Conservation (phyloP, 2,888 invertebrate species). For the Pherbina coryleti region DNA sequence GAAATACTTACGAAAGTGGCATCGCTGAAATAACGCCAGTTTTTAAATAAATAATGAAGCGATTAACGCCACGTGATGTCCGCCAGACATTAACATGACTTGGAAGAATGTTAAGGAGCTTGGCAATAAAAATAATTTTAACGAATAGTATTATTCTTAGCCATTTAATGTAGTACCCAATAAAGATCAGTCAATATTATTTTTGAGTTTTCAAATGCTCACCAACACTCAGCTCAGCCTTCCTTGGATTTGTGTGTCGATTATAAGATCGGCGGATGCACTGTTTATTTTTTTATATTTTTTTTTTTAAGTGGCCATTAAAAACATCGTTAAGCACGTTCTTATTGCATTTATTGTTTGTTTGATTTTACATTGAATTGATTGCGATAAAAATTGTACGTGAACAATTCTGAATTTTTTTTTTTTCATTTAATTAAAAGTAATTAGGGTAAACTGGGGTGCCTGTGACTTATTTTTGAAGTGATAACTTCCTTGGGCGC, state of each 20-base stretch:
- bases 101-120: not conserved
- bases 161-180: not conserved
- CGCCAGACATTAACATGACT: no score
- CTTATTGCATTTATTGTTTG: conserved; percentile 54
- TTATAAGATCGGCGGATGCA: not conserved
- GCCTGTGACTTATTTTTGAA: not conserved
- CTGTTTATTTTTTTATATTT: conserved; percentile 49
- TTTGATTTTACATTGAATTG: conserved; percentile 13
- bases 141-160: not conserved
- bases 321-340: conserved; percentile 63
- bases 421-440: not conserved
- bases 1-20: not conserved
- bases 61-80: conserved; percentile 7
- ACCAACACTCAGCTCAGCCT: no score
- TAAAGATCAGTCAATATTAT: not conserved
- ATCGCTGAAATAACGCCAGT: not conserved
- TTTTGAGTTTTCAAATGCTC: not conserved
- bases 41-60: not conserved
- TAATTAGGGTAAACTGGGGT: not conserved
- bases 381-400: not conserved
- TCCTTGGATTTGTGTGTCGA: not conserved
- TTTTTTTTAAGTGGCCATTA: conserved; percentile 60
- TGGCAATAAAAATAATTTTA: not conserved
- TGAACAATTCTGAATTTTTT: no score
- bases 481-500: no score